Base-by-base conservation (phyloP, 1,140 invertebrate species). In the Atta texana region DNA sequence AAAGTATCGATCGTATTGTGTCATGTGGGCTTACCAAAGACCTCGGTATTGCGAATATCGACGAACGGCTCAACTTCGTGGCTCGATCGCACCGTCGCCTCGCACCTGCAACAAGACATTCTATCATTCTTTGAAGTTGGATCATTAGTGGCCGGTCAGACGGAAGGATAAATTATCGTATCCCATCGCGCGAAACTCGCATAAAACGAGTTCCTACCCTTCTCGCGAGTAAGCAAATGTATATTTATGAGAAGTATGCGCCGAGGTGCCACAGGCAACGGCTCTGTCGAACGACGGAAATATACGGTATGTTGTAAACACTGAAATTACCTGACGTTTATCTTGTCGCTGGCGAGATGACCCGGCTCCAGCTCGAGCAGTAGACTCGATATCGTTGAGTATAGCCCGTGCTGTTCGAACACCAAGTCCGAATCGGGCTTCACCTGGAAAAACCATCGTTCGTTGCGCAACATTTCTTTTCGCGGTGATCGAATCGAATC, bases 311-410 rank as follows among this genome's bases (percentile, higher is more conserved):
- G 80, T 28, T 75, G 55, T 84, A 84, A 84, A 72, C 63, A 57
- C 28, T 55, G 71, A 71, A 81, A 90, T 91, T 91, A 95, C 95
- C 94, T 95, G 86, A 95, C 92, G 92, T 94, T 93, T 88, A 95
- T 94, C 92, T 90, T 93, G 49, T 94, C 94, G 75, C 91, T 91
- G 6, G 91, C 68, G 55, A 95, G 87, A 90, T 95, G 95, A 87
- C 93, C 84, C 34, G 94, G 94, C 80, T 94, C 92, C 53, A 95
- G 77, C 88, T 95, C 93, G n/a, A 95, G 88, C 64, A 93, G 91
- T 69, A 95, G 90, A 88, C 92, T 94, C 34, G 94, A 95, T 63
- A 92, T 91, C 55, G 93, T 94, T 75, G 92, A 92, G 63, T 92
- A 90, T 31, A 95, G 91, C 34, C 92, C 93, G 80, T 93, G 92